Evolutionary conservation across 2,888 invertebrate genomes (phyloP), one percentile per base, ranked within the genome.

Genomic region (Tipula confusa): DNA sequence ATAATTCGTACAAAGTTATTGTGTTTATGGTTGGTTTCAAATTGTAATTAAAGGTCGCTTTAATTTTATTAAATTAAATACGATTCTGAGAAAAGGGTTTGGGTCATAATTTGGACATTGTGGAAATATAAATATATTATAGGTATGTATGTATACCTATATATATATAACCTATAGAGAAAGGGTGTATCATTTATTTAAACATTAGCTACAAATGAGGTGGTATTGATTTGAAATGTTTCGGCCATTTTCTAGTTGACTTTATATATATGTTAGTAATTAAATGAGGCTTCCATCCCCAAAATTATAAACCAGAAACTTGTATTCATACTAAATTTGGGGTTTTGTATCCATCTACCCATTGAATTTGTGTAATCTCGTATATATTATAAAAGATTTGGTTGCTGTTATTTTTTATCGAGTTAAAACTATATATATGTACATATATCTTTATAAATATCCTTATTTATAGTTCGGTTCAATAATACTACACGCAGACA

Each of bases 381-480:
- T 24, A 64, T 64, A 64, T 64, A 64, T 64, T 64, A 64, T 24
- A 64, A 24, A 64, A 1, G 24, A 64, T 24, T 24, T 64, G 18
- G 1, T n/a, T 1, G 0, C 3, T n/a, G 43, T n/a, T 43, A 2
- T n/a, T 15, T 43, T 64, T 64, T 64, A 64, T 64, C 24, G 64
- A 64, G 24, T 64, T 64, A 64, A 64, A 64, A 18, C 24, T 24
- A 24, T 24, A 24, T 64, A 24, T n/a, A 24, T 9, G 64, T 24
- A 18, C 64, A 64, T 64, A 64, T 64, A 64, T 64, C 64, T 9
- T 64, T 64, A 64, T 24, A n/a, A n/a, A 24, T 64, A 64, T 64
- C 64, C 64, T 64, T 64, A 64, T 64, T 64, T 64, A 64, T 64
- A 64, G 64, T 64, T 64, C 24, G 64, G 64, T 64, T 64, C 64